Evolutionary conservation across 2,888 invertebrate species (phyloP).

Genomic region (Hydropsyche betteni): DNA sequence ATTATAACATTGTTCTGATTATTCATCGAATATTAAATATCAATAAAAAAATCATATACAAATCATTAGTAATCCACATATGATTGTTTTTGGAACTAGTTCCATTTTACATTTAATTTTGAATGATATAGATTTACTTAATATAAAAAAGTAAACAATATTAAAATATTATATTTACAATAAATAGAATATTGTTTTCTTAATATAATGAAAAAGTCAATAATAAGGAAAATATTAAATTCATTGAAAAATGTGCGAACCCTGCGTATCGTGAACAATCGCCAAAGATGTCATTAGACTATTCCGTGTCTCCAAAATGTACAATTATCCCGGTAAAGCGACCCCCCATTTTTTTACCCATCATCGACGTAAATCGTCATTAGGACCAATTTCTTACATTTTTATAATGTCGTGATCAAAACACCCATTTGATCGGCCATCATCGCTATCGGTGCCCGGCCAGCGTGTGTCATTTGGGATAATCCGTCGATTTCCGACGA

Average conservation of each 20-base stretch:
- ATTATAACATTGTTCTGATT: too few relatives aligned
- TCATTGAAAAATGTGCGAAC: not conserved
- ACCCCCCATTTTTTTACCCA: conserved; percentile 37
- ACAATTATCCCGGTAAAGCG: conserved; percentile 48
- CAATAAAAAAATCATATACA: too few relatives aligned
- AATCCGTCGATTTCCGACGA: conserved; percentile 4
- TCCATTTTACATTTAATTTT: too few relatives aligned
- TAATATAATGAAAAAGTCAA: too few relatives aligned
- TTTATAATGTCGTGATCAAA: conserved; percentile 45
- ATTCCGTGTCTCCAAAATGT: conserved; percentile 49
- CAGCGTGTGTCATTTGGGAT: conserved; percentile 5
- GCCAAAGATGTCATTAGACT: conserved; percentile 45
- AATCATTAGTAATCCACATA: too few relatives aligned
- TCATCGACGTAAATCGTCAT: conserved; percentile 45
- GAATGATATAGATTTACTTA: too few relatives aligned
- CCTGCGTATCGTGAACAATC: not conserved
- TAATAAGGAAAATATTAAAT: too few relatives aligned
- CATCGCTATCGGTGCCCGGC: conserved; percentile 1
- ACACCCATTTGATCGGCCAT: conserved; percentile 36
- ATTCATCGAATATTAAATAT: too few relatives aligned
- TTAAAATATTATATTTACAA: too few relatives aligned
- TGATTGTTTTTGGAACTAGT: too few relatives aligned
- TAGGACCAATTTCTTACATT: conserved; percentile 44
- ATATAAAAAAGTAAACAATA: too few relatives aligned
- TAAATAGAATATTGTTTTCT: too few relatives aligned